Evolutionary conservation across 2,797 vertebrate genomes (phyloP).

Genomic region (Uromys caudimaculatus): DNA sequence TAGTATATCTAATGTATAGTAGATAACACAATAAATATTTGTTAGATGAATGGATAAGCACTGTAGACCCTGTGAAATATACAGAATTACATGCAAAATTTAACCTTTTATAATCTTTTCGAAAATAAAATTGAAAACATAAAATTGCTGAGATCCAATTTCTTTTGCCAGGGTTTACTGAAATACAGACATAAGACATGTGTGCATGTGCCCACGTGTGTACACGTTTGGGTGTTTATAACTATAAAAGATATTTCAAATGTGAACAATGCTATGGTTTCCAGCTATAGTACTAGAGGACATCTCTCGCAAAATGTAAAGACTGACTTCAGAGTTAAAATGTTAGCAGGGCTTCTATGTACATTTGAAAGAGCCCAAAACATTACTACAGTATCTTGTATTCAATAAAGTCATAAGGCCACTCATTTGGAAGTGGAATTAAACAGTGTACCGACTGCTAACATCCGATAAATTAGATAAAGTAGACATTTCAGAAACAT

Average conservation of each 20-base stretch:
- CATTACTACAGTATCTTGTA: neutral
- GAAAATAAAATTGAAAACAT: conserved; percentile 36
- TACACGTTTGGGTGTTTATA: neutral
- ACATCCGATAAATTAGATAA: conserved; percentile 21
- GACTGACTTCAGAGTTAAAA: conserved; percentile 29
- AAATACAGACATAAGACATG: neutral
- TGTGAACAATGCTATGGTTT: neutral
- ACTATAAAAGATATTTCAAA: neutral
- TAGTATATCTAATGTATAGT: neutral
- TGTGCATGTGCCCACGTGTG: neutral
- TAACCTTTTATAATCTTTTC: neutral
- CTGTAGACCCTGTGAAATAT: neutral
- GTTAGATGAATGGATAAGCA: neutral
- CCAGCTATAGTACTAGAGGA: conserved; percentile 5
- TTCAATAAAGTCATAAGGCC: neutral
- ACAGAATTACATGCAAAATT: neutral
- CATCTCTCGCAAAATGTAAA: neutral
- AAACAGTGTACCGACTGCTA: neutral
- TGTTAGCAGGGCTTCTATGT: neutral
- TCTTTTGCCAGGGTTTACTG: neutral
- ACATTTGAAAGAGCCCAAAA: conserved; percentile 30
- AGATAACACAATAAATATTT: conserved; percentile 30
- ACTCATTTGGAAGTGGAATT: conserved; percentile 3
- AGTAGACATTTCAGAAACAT: conserved; percentile 44
- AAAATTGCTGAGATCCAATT: conserved; percentile 41